These are phyloP conservation scores for Elysia crispata DNA, from an alignment of 2,888 invertebrate genomes.

Conservation along the genomic window DNA sequence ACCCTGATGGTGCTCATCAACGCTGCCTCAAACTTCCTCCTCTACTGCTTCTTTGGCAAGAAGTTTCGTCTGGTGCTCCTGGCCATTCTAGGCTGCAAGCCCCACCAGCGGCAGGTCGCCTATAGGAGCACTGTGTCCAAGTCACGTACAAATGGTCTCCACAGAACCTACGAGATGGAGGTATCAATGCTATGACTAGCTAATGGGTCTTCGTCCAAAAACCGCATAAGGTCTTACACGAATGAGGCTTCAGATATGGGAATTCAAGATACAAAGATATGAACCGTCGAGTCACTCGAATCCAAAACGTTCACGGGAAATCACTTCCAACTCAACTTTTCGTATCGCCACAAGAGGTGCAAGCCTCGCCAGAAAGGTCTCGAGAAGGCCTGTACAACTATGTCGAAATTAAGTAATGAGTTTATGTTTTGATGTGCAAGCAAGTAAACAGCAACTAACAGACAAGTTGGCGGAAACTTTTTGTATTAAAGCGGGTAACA, in stretches of 20 bases:
- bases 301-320: too few species aligned
- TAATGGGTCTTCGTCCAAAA: background rate
- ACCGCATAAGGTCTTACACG: background rate
- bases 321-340: too few species aligned
- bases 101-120: conserved; percentile 45
- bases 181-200: conserved; percentile 51
- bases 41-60: conserved; percentile 70
- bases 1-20: conserved; percentile 66
- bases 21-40: conserved; percentile 68
- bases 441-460: too few species aligned
- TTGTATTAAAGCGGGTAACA: too few species aligned
- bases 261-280: background rate
- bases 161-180: conserved; percentile 51
- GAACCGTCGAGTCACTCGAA: too few species aligned
- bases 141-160: conserved; percentile 47
- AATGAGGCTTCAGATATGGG: background rate
- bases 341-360: too few species aligned
- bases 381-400: too few species aligned
- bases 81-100: conserved; percentile 53
- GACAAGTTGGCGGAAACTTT: too few species aligned
- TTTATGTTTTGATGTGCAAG: too few species aligned
- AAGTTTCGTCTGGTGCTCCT: conserved; percentile 67
- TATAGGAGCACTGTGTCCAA: conserved; percentile 54
- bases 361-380: too few species aligned
- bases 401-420: too few species aligned